Base-by-base conservation (phyloP, 2,113 vertebrate species). In the Rafetus swinhoei region DNA sequence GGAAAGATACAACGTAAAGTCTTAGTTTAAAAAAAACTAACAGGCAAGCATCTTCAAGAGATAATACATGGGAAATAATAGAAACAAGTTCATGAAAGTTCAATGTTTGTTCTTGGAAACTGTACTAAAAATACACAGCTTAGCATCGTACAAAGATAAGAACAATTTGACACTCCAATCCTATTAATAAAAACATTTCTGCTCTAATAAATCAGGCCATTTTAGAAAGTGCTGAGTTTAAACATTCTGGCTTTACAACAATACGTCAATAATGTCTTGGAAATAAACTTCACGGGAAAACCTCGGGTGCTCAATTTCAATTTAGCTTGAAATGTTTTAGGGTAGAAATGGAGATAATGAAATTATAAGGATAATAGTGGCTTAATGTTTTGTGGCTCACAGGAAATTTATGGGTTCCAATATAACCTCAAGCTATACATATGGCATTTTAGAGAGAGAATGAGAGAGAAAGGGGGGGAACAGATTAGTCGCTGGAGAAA, bases 211-310 rank as follows among this genome's bases (percentile, higher is more conserved):
- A 98, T 98, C 94, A 97, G 87, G 59, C 92, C 94, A 89, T 59
- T 98, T 98, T 97, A 98, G 96, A 93, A 97, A 98, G 96, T 95
- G 97, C 97, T 98, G 97, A 98, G 96, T 98, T 95, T 84, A 97
- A 97, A 98, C 94, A 45, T 98, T 97, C 95, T 97, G 96, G 95
- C 96, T 98, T 98, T 98, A 97, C 97, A 97, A 97, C 95, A 97
- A 94, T 92, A 96, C 96, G 98, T 98, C 97, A 97, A 94, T 97
- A 98, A 98, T 94, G 92, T 97, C 98, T 97, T 96, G 96, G 97
- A 97, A 98, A 97, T 98, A 98, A 98, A 98, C 96, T 98, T 98
- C 96, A 96, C 97, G 97, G 97, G 97, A 97, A 98, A 98, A 98
- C 91, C 97, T 98, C 76, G 76, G 89, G 96, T 98, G 97, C 97